phyloP scores from a whole-genome alignment of 2,888 invertebrate species.

The Morinoia aosen region DNA sequence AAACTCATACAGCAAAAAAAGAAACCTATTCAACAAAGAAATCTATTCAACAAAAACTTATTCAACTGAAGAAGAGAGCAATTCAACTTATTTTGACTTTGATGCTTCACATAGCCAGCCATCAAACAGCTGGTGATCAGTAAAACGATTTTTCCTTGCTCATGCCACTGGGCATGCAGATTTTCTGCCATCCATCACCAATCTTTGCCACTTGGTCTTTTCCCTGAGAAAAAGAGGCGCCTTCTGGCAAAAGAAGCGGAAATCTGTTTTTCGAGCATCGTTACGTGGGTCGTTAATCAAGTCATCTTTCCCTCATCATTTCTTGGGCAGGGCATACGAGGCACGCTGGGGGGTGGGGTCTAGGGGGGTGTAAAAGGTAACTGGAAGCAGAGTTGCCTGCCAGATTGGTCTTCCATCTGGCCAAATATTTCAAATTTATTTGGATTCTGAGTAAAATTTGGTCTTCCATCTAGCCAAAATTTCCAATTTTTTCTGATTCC shows the following conservation, averaged over 20 bases:
- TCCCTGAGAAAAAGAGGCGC: not conserved
- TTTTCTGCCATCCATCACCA: constrained; percentile 45
- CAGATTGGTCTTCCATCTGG: too few relatives aligned
- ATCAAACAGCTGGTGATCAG: not conserved
- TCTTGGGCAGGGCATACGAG: not conserved
- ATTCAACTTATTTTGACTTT: not conserved
- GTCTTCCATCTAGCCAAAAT: too few relatives aligned
- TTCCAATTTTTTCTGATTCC: too few relatives aligned
- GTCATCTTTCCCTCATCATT: constrained; percentile 35
- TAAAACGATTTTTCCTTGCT: not conserved
- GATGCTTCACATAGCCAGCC: not conserved
- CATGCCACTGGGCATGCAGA: constrained; percentile 1
- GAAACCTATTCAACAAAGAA: too few relatives aligned
- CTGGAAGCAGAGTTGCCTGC: too few relatives aligned
- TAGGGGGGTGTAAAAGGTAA: not conserved
- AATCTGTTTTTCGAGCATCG: constrained; percentile 37
- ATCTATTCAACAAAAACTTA: too few relatives aligned
- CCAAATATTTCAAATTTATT: too few relatives aligned
- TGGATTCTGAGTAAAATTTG: too few relatives aligned
- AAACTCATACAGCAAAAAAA: too few relatives aligned
- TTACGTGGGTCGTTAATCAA: constrained; percentile 35
- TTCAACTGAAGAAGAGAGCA: too few relatives aligned
- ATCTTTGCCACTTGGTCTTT: constrained; percentile 24
- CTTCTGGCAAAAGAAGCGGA: not conserved
- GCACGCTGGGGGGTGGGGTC: not conserved